A percentile compares a stretch with the other conserved stretches of the same genome.
phyloP scores from a whole-genome alignment of 2,888 invertebrate genomes.

The Trachelus tabidus region DNA sequence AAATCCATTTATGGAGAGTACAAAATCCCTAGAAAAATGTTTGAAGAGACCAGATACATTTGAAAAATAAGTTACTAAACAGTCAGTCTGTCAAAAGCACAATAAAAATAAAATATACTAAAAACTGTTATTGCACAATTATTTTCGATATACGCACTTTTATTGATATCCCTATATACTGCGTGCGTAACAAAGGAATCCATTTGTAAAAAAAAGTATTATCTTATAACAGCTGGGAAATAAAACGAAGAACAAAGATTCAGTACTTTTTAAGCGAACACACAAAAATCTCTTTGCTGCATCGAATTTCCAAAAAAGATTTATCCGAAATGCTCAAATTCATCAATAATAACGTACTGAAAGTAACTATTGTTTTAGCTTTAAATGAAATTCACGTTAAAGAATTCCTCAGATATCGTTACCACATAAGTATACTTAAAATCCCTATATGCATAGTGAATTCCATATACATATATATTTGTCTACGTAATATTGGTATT shows the following conservation, averaged over 20 bases:
- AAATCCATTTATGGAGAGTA: neutral
- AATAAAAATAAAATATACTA: neutral
- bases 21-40: neutral
- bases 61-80: neutral
- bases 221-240: neutral
- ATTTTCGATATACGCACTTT: neutral
- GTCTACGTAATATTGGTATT: neutral
- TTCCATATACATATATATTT: neutral
- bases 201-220: neutral
- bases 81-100: neutral
- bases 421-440: neutral
- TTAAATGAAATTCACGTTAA: neutral
- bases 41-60: neutral
- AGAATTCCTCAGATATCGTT: neutral
- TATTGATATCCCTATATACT: neutral
- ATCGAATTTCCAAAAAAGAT: neutral
- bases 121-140: neutral
- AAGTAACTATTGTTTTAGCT: neutral
- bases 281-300: neutral
- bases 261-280: neutral
- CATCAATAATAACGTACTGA: neutral
- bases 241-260: neutral
- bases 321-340: neutral
- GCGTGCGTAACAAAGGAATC: neutral
- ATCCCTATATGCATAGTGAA: neutral